These are phyloP conservation scores for Drosophila gunungcola DNA, from an alignment of 1,140 invertebrate genomes.

Conservation along the genomic window DNA sequence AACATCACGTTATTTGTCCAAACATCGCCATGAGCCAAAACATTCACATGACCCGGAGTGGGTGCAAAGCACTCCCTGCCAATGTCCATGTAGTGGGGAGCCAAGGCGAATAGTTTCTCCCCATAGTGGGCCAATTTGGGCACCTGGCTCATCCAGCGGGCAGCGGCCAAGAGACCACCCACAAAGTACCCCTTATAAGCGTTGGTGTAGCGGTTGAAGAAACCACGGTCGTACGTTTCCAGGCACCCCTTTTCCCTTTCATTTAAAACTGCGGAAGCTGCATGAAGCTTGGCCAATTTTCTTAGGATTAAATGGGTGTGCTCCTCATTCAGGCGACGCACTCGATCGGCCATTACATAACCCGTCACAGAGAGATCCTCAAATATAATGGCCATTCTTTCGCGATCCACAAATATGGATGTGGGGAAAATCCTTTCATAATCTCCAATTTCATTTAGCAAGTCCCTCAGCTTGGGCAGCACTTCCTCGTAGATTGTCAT, in stretches of 20 bases:
- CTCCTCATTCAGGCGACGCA: conserved; percentile 86
- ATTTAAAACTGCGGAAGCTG: conserved; percentile 84
- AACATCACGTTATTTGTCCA: conserved; percentile 90
- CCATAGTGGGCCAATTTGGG: conserved; percentile 55
- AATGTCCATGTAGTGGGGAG: conserved; percentile 76
- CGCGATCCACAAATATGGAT: conserved; percentile 67
- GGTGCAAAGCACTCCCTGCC: conserved; percentile 65
- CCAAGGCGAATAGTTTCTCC: conserved; percentile 68
- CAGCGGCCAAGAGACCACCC: conserved; percentile 62
- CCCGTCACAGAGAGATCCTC: conserved; percentile 67
- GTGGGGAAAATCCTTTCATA: conserved; percentile 67
- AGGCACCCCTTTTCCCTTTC: conserved; percentile 57
- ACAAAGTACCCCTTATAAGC: conserved; percentile 75
- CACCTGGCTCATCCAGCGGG: conserved; percentile 63
- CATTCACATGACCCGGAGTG: conserved; percentile 86
- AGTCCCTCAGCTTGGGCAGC: conserved; percentile 66
- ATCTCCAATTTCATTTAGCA: conserved; percentile 63
- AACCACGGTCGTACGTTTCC: conserved; percentile 72
- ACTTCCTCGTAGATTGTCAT: conserved; percentile 79
- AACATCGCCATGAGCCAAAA: conserved; percentile 88
- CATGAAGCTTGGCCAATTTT: conserved; percentile 87
- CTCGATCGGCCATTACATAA: conserved; percentile 86
- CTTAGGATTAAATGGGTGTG: conserved; percentile 86
- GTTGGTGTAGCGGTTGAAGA: conserved; percentile 77
- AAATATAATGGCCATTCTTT: conserved; percentile 70